Evolutionary conservation across 2,888 invertebrate genomes (phyloP).

Genomic region (Hymenopus coronatus): DNA sequence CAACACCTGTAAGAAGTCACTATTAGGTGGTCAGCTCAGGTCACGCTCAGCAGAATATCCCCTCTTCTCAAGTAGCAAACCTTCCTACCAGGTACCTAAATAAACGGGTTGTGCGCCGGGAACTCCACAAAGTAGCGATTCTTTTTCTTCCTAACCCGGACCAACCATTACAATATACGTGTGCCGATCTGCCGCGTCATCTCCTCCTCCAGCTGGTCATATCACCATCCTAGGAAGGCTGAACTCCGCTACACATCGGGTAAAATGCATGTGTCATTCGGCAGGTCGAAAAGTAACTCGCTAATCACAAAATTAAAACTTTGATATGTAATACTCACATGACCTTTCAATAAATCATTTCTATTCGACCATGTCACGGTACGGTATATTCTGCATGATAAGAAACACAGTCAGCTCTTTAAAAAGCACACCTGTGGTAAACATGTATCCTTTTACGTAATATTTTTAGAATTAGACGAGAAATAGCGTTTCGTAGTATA

Average conservation of each 20-base stretch:
- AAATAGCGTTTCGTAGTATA: too few relatives aligned
- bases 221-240: not conserved
- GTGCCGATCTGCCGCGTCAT: not conserved
- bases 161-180: not conserved
- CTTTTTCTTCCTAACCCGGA: not conserved
- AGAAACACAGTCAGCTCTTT: too few relatives aligned
- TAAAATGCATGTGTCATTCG: not conserved
- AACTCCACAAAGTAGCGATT: not conserved
- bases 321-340: too few relatives aligned
- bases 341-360: too few relatives aligned
- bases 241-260: not conserved
- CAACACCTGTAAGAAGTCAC: not conserved
- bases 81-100: not conserved
- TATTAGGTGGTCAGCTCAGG: not conserved
- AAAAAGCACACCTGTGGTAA: too few relatives aligned
- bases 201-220: not conserved
- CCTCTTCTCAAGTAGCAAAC: too few relatives aligned
- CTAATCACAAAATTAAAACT: not conserved
- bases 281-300: not conserved
- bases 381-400: too few relatives aligned
- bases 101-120: too few relatives aligned
- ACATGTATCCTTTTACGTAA: too few relatives aligned
- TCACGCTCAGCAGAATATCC: not conserved
- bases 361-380: too few relatives aligned
- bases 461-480: too few relatives aligned